Percentiles rank a stretch among this genome's conserved stretches.
Evolutionary conservation across 2,113 vertebrate genomes (phyloP).

Genomic region (Pygoscelis antarcticus): DNA sequence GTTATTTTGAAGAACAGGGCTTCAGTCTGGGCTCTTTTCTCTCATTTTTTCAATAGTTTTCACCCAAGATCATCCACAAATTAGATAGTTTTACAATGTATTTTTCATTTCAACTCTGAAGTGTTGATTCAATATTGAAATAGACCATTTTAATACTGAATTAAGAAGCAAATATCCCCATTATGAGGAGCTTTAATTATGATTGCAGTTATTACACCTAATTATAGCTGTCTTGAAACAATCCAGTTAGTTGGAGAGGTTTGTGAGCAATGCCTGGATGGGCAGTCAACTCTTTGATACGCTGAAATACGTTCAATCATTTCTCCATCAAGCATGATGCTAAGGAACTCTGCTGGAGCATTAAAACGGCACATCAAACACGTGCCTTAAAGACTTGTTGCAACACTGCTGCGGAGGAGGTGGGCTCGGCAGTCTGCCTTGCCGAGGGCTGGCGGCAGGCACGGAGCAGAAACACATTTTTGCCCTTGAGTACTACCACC

Average conservation of each 20-base stretch:
- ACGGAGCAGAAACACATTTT: not conserved
- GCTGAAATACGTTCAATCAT: not conserved
- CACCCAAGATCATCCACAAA: not conserved
- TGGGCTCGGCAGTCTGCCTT: not conserved
- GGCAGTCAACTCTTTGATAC: not conserved
- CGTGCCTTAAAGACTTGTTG: not conserved
- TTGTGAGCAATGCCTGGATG: not conserved
- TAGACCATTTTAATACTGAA: not conserved
- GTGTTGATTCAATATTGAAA: slow-evolving; percentile 13
- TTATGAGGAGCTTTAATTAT: not conserved
- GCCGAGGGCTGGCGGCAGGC: not conserved
- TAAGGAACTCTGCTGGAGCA: not conserved
- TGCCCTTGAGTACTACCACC: not conserved
- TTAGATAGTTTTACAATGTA: not conserved
- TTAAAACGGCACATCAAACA: not conserved
- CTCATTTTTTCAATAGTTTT: not conserved
- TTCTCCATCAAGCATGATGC: not conserved
- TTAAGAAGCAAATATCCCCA: not conserved
- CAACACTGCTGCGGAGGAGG: not conserved
- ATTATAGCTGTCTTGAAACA: not conserved
- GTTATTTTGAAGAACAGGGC: not conserved
- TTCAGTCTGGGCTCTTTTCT: not conserved
- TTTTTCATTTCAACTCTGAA: not conserved
- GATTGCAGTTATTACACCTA: not conserved
- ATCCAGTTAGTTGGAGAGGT: not conserved